Conservation (phyloP, 2,888 invertebrate species). For the Silvanus unidentatus region DNA sequence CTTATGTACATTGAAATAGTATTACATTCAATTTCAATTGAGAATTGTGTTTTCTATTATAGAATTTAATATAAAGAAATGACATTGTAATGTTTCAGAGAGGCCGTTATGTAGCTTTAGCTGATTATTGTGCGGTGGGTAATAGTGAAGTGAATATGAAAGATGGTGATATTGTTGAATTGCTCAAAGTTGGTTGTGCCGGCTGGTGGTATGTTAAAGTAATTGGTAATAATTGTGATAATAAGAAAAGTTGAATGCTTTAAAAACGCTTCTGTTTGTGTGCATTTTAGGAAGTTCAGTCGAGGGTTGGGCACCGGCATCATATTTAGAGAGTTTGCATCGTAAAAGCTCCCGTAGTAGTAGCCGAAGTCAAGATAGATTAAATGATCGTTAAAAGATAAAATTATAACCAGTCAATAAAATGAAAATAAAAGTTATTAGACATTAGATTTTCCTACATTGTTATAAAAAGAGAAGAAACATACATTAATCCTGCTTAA, state of each 20-base stretch:
- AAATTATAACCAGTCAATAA: neutral
- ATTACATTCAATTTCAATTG: too few species aligned
- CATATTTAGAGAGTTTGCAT: conserved; percentile 75
- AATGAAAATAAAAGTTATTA: neutral
- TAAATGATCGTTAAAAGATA: conserved; percentile 24
- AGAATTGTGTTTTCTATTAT: too few species aligned
- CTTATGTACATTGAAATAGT: too few species aligned
- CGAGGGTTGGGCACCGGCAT: conserved; percentile 93
- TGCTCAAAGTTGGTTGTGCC: conserved; percentile 87
- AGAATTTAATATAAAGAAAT: too few species aligned
- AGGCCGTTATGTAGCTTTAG: conserved; percentile 78
- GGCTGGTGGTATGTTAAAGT: conserved; percentile 96
- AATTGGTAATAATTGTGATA: conserved; percentile 51
- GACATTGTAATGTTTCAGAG: conserved; percentile 54
- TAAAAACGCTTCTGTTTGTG: conserved; percentile 19
- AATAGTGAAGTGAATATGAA: conserved; percentile 84
- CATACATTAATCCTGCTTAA: too few species aligned
- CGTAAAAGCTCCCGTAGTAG: conserved; percentile 72
- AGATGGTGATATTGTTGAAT: conserved; percentile 85
- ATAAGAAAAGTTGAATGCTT: neutral
- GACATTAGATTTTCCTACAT: too few species aligned
- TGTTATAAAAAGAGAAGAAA: too few species aligned
- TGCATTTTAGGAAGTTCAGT: conserved; percentile 60
- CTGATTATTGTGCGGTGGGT: conserved; percentile 89
- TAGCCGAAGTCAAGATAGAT: conserved; percentile 58